These are phyloP conservation scores for Tenthredo mesomela DNA, from an alignment of 2,888 invertebrate species.

Conservation along the genomic window DNA sequence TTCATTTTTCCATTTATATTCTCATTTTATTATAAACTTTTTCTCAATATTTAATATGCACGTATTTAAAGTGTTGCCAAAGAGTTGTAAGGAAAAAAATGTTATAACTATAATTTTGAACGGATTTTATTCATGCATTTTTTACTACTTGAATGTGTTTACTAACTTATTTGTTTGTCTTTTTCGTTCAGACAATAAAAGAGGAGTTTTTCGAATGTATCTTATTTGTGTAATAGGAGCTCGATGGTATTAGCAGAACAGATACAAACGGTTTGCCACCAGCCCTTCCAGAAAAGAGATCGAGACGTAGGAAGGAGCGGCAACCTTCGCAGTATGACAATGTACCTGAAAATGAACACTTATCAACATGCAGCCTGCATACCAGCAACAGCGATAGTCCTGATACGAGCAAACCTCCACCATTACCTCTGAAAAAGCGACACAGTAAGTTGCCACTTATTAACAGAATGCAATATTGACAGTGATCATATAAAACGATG, in stretches of 20 bases:
- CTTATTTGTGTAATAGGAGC: slow-evolving; percentile 65
- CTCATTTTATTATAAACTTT: neutral
- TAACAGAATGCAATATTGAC: slow-evolving; percentile 40
- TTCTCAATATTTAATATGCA: neutral
- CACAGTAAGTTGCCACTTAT: slow-evolving; percentile 89
- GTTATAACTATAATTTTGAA: neutral
- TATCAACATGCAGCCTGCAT: slow-evolving; percentile 75
- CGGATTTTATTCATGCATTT: no score
- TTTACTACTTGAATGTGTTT: slow-evolving; percentile 3
- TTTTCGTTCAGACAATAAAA: neutral
- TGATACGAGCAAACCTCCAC: slow-evolving; percentile 88
- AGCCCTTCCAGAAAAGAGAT: slow-evolving; percentile 83
- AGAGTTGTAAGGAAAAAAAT: neutral
- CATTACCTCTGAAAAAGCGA: slow-evolving; percentile 94
- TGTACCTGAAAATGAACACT: slow-evolving; percentile 80
- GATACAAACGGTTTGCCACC: slow-evolving; percentile 77
- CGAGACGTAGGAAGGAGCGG: slow-evolving; percentile 79
- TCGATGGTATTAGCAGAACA: slow-evolving; percentile 64
- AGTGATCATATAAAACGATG: slow-evolving; percentile 32
- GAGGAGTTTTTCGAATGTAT: neutral
- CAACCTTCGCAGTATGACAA: slow-evolving; percentile 87
- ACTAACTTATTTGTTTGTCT: neutral
- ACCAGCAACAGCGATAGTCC: slow-evolving; percentile 75
- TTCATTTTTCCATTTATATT: slow-evolving; percentile 20
- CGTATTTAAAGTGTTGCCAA: neutral